Conservation (phyloP, 1,140 invertebrate species). For the Hycleus cichorii region DNA sequence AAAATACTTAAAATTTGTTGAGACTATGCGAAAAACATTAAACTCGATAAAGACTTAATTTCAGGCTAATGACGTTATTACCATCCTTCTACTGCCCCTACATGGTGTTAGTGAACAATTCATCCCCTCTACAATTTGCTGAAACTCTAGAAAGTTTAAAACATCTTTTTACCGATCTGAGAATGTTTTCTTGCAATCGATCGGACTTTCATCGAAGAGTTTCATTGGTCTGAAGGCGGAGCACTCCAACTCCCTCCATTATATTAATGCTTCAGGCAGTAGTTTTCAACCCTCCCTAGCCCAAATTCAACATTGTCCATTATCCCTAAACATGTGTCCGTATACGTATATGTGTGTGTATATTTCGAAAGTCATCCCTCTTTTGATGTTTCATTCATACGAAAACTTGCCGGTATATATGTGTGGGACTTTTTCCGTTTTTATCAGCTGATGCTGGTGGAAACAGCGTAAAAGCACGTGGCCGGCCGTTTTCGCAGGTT, state of each 20-base stretch:
- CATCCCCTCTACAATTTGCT: too few species aligned
- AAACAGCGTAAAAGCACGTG: slow-evolving; percentile 26
- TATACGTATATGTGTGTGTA: too few species aligned
- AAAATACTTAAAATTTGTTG: too few species aligned
- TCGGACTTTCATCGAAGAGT: slow-evolving; percentile 19
- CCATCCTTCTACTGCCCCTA: too few species aligned
- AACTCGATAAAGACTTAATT: too few species aligned
- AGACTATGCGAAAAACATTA: too few species aligned
- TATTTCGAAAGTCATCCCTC: too few species aligned
- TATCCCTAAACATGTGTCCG: slow-evolving; percentile 11
- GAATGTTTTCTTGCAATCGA: slow-evolving; percentile 42
- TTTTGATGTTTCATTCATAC: slow-evolving; percentile 36
- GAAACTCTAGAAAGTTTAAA: slow-evolving; percentile 17
- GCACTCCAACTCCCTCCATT: slow-evolving; percentile 27
- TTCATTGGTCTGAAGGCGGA: slow-evolving; percentile 38
- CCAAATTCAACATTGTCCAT: slow-evolving; percentile 19
- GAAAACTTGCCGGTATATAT: neutral
- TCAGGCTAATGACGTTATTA: too few species aligned
- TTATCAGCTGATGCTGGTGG: slow-evolving; percentile 19
- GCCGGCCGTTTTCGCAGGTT: slow-evolving; percentile 16
- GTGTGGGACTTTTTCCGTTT: slow-evolving; percentile 24
- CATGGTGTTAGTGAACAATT: too few species aligned
- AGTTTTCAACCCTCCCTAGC: neutral
- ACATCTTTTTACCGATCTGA: slow-evolving; percentile 42
- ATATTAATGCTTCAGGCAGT: slow-evolving; percentile 4